Evolutionary conservation across 2,888 invertebrate species (phyloP), one percentile per base, ranked within the genome.

Genomic region (Lydus trimaculatus): DNA sequence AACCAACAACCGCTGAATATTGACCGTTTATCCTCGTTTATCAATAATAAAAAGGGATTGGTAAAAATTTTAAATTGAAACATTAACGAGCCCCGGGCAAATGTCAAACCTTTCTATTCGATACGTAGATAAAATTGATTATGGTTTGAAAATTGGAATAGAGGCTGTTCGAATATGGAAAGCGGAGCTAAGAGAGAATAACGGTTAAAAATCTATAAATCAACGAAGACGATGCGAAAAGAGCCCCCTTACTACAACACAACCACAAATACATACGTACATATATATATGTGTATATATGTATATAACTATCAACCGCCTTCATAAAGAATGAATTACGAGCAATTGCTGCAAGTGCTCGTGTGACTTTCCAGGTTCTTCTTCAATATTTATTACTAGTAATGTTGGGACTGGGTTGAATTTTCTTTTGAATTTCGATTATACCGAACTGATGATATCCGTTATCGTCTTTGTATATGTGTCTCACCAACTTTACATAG

Each of bases 181-280:
- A 17, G 2, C 4, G 43, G 11, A n/a, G n/a, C 7, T 17, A n/a
- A 48, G 20, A 20, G 48, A 48, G 20, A 20, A 20, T 8, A 48
- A 48, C 48, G 48, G 48, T 48, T 48, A 48, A 48, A 48, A 48
- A 48, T 48, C 48, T 48, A 48, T 48, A 48, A 48, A 48, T 48
- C 48, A 48, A 20, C 20, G 13, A 13, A 23, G 48, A 48, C 20
- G 48, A 20, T 48, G 20, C 48, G 39, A 48, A 43, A 43, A 43
- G 43, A 43, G 17, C 43, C 17, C n/a, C 43, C 43, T 43, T 17
- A 43, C 17, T 43, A 43, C 43, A 43, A 43, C 1, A 39, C 39
- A 15, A n/a, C 15, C 39, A 43, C 17, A 48, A 3, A 48, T 9
- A 48, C 20, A 20, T 20, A 4, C 17, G 17, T 43, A 43, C 2